Conservation (phyloP, 2,113 vertebrate species). For the Hiodon tergisus region DNA sequence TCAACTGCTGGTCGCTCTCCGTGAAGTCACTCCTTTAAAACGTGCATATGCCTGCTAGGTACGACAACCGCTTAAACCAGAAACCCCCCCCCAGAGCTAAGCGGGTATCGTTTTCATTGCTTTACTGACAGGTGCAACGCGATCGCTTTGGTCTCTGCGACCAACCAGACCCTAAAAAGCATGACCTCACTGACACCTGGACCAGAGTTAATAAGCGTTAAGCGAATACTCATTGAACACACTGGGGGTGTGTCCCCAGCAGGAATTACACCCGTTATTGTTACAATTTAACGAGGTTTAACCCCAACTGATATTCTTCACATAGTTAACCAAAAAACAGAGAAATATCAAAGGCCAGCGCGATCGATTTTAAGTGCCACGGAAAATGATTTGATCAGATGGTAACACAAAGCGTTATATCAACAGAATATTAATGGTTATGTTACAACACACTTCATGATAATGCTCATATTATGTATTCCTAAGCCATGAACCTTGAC, state of each 20-base stretch:
- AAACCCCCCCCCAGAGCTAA: not conserved
- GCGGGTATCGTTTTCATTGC: not conserved
- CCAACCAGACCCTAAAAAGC: not conserved
- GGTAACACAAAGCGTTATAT: not conserved
- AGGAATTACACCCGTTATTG: not conserved
- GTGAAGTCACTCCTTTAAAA: not conserved
- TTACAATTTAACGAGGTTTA: not conserved
- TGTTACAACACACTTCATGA: not conserved
- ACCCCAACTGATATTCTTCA: not conserved
- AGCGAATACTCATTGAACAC: not conserved
- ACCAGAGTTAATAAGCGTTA: not conserved
- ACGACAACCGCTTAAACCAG: not conserved
- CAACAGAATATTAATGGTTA: not conserved
- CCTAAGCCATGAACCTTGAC: not conserved
- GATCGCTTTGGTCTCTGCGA: not conserved
- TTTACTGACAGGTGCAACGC: not conserved
- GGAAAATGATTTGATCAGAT: not conserved
- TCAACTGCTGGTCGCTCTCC: conserved; percentile 3
- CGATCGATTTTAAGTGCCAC: not conserved
- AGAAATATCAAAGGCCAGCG: not conserved
- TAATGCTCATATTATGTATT: not conserved
- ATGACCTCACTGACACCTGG: not conserved
- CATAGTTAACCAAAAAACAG: not conserved
- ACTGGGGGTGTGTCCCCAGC: not conserved
- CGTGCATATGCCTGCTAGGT: not conserved